Evolutionary conservation across 2,113 vertebrate genomes (phyloP).

Genomic region (Pangasianodon gigas): DNA sequence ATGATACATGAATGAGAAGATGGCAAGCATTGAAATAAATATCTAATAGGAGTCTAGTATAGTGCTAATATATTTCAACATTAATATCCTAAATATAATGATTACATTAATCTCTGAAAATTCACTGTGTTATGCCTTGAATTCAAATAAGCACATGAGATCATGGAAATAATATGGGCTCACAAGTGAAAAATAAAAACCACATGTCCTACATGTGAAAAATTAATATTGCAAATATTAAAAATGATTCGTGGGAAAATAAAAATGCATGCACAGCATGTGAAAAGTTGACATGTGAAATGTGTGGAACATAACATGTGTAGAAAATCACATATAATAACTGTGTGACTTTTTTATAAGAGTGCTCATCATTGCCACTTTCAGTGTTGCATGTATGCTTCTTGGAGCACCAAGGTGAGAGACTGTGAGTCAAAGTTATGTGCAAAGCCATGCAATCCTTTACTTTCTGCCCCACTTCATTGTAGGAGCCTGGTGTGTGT

Average conservation of each 20-base stretch:
- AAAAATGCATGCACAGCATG: background rate
- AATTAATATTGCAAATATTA: background rate
- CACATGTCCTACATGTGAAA: background rate
- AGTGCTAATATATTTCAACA: background rate
- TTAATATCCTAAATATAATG: background rate
- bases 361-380: background rate
- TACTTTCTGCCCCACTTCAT: slow-evolving; percentile 17
- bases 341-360: background rate
- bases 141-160: background rate
- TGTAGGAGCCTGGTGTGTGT: slow-evolving; percentile 42
- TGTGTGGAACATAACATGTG: background rate
- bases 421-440: background rate
- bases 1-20: too few species aligned
- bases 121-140: background rate
- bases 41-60: background rate
- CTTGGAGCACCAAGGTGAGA: slow-evolving; percentile 3
- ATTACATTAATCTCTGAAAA: background rate
- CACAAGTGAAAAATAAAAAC: background rate
- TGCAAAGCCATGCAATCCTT: slow-evolving; percentile 24
- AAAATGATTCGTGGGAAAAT: background rate
- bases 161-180: background rate
- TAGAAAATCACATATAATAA: background rate
- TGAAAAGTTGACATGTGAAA: background rate
- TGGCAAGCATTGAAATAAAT: background rate
- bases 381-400: background rate